phyloP scores from a whole-genome alignment of 2,888 invertebrate species.

The Arenicola marina region DNA sequence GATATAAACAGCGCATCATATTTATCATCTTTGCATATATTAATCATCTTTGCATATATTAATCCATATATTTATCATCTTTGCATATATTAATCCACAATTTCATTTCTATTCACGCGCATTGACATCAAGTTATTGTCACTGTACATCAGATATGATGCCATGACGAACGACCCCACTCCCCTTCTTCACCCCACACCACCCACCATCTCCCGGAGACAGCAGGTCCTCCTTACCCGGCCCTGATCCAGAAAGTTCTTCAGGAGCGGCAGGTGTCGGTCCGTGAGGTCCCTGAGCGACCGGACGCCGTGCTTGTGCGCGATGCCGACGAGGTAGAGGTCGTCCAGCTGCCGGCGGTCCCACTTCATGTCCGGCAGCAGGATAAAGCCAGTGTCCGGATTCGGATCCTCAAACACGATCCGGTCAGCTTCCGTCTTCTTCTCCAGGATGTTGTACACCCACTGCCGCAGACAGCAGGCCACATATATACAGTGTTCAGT shows the following conservation, averaged over 20 bases:
- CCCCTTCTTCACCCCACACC: no score
- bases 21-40: no score
- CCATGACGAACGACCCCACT: no score
- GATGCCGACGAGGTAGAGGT: conserved; percentile 84
- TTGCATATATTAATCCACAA: no score
- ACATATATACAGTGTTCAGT: background rate
- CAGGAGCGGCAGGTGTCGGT: conserved; percentile 78
- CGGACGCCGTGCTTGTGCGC: conserved; percentile 74
- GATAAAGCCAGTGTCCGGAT: conserved; percentile 72
- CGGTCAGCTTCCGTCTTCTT: conserved; percentile 88
- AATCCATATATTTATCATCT: no score
- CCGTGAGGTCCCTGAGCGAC: conserved; percentile 82
- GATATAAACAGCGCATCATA: no score
- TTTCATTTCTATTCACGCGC: no score
- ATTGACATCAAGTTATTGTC: no score
- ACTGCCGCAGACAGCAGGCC: conserved; percentile 68
- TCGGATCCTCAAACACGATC: conserved; percentile 80
- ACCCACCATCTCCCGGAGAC: no score
- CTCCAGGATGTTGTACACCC: conserved; percentile 95
- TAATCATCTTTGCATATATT: no score
- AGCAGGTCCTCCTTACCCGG: no score
- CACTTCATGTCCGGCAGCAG: conserved; percentile 94
- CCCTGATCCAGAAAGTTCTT: conserved; percentile 80
- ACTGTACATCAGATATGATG: no score
- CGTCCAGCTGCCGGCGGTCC: conserved; percentile 79